Evolutionary conservation across 2,113 vertebrate species (phyloP).

Genomic region (Datnioides undecimradiatus): DNA sequence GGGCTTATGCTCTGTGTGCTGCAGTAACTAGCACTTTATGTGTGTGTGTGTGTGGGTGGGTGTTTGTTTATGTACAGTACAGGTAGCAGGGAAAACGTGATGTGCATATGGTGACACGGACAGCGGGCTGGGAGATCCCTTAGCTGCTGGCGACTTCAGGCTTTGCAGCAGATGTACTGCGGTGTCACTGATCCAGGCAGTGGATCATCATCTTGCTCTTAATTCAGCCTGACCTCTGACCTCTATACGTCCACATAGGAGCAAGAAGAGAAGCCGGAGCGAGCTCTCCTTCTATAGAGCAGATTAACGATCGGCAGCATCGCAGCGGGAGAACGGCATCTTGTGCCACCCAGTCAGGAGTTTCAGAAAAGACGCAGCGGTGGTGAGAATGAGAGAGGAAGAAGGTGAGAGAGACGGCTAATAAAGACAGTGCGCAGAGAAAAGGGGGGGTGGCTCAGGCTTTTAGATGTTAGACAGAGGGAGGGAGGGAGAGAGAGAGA

Average conservation of each 20-base stretch:
- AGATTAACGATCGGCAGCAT: background rate
- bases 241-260: background rate
- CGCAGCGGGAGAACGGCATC: background rate
- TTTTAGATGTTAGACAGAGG: conserved; percentile 17
- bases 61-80: conserved; percentile 9
- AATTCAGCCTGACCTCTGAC: conserved; percentile 5
- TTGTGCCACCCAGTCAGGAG: background rate
- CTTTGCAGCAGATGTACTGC: background rate
- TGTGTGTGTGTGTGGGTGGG: conserved; percentile 17
- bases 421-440: conserved; percentile 9
- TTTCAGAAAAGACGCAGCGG: background rate
- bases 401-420: conserved; percentile 25
- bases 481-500: conserved; percentile 35
- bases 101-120: background rate
- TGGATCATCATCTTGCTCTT: background rate
- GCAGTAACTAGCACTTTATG: background rate
- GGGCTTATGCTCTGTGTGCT: background rate
- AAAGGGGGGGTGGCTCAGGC: conserved; percentile 46
- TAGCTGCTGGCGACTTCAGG: background rate
- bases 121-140: background rate
- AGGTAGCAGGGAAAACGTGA: conserved; percentile 10
- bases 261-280: background rate
- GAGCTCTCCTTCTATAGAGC: background rate
- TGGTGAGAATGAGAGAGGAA: background rate
- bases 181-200: background rate